These are phyloP conservation scores for Anthoscopus minutus DNA, from an alignment of 2,113 vertebrate genomes.

Conservation along the genomic window DNA sequence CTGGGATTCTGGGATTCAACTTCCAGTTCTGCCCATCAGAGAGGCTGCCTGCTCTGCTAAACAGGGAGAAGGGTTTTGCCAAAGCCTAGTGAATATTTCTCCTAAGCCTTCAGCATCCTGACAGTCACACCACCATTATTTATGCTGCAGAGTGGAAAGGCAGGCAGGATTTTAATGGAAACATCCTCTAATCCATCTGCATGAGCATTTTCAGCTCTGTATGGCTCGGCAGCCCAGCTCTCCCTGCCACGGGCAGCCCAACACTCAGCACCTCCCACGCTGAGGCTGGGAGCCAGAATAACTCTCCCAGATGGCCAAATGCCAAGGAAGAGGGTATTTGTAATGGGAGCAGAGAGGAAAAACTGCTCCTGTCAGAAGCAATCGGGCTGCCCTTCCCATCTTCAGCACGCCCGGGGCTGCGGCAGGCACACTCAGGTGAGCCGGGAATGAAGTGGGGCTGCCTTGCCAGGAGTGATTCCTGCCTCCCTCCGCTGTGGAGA, in stretches of 20 bases:
- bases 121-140: not conserved
- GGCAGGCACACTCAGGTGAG: not conserved
- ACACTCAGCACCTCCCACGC: not conserved
- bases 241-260: not conserved
- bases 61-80: not conserved
- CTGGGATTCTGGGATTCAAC: not conserved
- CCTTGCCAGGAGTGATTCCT: not conserved
- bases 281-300: not conserved
- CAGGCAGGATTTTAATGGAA: not conserved
- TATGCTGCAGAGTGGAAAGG: not conserved
- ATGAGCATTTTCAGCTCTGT: not conserved
- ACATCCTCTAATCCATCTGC: not conserved
- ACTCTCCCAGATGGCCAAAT: not conserved
- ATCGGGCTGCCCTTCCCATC: not conserved
- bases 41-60: not conserved
- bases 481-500: not conserved
- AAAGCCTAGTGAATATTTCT: not conserved
- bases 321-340: not conserved
- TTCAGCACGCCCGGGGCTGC: not conserved
- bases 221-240: not conserved
- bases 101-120: not conserved
- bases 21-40: not conserved
- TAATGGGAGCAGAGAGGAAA: not conserved
- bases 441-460: accelerated
- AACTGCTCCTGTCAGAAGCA: slow-evolving; percentile 6